A percentile compares a stretch with the other conserved stretches of the same genome.
Conservation (phyloP, 2,888 invertebrate species). For the Platycheirus albimanus region DNA sequence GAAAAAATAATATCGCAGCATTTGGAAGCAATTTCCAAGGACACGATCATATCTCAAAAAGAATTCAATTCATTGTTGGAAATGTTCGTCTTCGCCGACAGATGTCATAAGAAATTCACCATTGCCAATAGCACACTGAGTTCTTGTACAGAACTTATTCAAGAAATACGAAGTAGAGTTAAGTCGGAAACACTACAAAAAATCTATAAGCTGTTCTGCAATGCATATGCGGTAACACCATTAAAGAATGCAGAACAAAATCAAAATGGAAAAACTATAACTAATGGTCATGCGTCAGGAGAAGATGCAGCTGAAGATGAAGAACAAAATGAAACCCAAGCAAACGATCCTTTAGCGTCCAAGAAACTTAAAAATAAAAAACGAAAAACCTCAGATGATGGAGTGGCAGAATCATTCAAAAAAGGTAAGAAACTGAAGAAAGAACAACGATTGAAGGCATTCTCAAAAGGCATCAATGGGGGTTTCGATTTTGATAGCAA, state of each 20-base stretch:
- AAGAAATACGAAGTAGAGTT: conserved; percentile 76
- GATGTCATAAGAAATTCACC: conserved; percentile 74
- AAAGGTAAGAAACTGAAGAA: conserved; percentile 78
- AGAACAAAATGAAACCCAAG: conserved; percentile 5
- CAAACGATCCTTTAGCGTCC: not conserved
- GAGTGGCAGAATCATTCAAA: conserved; percentile 74
- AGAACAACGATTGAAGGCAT: conserved; percentile 77
- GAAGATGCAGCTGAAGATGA: conserved; percentile 42
- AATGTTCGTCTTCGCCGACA: conserved; percentile 75
- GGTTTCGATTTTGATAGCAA: conserved; percentile 75
- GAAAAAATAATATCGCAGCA: conserved; percentile 75
- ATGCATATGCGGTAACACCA: conserved; percentile 73
- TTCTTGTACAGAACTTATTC: conserved; percentile 67
- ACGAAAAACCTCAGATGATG: conserved; percentile 59
- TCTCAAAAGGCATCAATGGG: conserved; percentile 78
- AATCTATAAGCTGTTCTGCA: conserved; percentile 77
- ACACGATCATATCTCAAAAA: conserved; percentile 74
- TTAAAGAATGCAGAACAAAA: conserved; percentile 64
- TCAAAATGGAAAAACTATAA: conserved; percentile 27
- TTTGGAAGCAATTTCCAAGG: conserved; percentile 61
- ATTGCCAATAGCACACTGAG: conserved; percentile 54
- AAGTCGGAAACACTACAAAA: conserved; percentile 75
- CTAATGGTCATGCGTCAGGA: conserved; percentile 55
- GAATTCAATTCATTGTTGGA: conserved; percentile 77
- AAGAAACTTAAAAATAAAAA: conserved; percentile 54